Base-by-base conservation (phyloP, 2,113 vertebrate genomes). In the Coptodon bakossiorum region DNA sequence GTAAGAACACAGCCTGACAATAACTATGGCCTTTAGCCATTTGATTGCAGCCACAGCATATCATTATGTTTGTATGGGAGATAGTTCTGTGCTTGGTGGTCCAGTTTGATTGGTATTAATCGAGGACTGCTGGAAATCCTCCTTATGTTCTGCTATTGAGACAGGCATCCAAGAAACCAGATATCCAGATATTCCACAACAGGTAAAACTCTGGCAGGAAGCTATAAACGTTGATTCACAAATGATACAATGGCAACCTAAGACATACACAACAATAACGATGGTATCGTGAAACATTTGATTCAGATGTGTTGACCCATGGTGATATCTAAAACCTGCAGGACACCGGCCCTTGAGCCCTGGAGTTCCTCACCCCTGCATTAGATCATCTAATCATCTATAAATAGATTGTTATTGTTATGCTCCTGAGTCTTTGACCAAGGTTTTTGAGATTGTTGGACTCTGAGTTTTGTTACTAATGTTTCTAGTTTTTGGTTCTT, bases 1-100 rank as follows among this genome's bases (percentile, higher is more conserved):
- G 97, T 88, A 61, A 71, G 16, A 57, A 31, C 40, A 61, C 29
- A 27, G 14, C 9, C 2, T 50, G 61, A 13, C 12, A 6, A 16
- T 16, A 8, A 38, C 5, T 80, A 3, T 66, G 19, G 34, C 19
- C 0, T 66, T 66, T 66, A 38, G 61, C 34, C 34, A 38, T 14
- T 22, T 16, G 40, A 45, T 45, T 27, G 40, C 6, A 73, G 68
- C 40, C 40, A 11, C 68, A 73, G 0, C 22, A 27, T 27, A 29
- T 29, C 22, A 27, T 45, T 27, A 27, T 24, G 68, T 73, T 27
- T 0, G 14, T 0, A 43, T 40, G 36, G 36, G 66, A 43, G 36
- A 43, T 24, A 71, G 66, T 43, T 40, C n/a, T 43, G 19, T 24
- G 36, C 4, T 17, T 36, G 29, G 5, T 80, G n/a, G 13, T 73